Evolutionary conservation across 2,797 vertebrate species (phyloP).

Genomic region (Alexandromys oeconomus): DNA sequence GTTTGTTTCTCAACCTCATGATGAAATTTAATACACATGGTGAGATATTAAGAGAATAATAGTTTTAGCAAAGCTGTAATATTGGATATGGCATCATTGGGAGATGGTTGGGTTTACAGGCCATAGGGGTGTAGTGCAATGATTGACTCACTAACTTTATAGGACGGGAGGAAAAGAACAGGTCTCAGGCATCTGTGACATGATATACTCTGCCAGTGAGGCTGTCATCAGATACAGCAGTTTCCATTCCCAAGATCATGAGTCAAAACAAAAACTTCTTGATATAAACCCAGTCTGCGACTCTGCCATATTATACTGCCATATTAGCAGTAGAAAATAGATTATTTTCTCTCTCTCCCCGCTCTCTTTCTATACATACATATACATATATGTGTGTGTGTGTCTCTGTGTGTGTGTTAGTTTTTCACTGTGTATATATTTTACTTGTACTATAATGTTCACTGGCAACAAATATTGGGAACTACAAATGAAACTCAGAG

Average conservation of each 20-base stretch:
- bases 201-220: background rate
- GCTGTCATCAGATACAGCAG: background rate
- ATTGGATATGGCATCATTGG: background rate
- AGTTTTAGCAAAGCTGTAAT: background rate
- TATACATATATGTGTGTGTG: no score
- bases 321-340: background rate
- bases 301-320: background rate
- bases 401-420: background rate
- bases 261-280: background rate
- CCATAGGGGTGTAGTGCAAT: background rate
- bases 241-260: background rate
- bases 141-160: background rate
- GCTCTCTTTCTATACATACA: no score
- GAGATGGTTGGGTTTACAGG: background rate
- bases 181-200: background rate
- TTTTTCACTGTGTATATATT: background rate
- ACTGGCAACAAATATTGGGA: background rate
- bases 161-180: background rate
- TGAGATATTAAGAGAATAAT: background rate
- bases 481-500: background rate
- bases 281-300: background rate
- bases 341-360: background rate
- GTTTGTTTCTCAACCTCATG: background rate
- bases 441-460: background rate
- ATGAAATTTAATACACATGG: background rate